Conservation (phyloP, 2,797 vertebrate genomes). For the Peromyscus eremicus region DNA sequence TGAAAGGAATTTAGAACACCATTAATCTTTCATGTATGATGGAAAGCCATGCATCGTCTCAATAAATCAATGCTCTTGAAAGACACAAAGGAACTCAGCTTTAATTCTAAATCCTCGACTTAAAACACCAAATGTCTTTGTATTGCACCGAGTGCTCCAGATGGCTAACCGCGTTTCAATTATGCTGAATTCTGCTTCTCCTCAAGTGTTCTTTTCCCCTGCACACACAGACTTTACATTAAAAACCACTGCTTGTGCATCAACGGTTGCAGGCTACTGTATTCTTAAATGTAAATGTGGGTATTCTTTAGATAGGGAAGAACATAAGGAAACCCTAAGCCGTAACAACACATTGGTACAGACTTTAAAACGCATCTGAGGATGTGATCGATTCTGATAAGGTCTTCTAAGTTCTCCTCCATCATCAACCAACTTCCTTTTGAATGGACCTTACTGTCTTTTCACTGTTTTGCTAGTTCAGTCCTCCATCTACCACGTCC, state of each 20-base stretch:
- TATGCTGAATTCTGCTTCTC: conserved; percentile 49
- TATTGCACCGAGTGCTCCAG: conserved; percentile 73
- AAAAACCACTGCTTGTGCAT: neutral
- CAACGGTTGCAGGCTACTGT: neutral
- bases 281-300: neutral
- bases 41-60: conserved; percentile 82
- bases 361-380: neutral
- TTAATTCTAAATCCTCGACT: conserved; percentile 82
- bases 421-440: neutral
- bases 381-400: neutral
- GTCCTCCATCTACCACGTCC: neutral
- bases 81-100: conserved; percentile 80
- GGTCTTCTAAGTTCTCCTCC: neutral
- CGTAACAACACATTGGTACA: neutral
- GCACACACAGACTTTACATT: neutral
- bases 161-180: conserved; percentile 60
- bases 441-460: neutral
- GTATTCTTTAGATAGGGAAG: neutral
- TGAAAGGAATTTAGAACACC: conserved; percentile 82
- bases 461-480: neutral
- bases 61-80: conserved; percentile 88
- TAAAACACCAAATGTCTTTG: conserved; percentile 75
- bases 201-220: conserved; percentile 27
- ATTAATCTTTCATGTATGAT: conserved; percentile 84
- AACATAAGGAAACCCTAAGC: neutral